Evolutionary conservation across 2,797 vertebrate species (phyloP), one percentile per base, ranked within the genome.

Genomic region (Natrix natrix): DNA sequence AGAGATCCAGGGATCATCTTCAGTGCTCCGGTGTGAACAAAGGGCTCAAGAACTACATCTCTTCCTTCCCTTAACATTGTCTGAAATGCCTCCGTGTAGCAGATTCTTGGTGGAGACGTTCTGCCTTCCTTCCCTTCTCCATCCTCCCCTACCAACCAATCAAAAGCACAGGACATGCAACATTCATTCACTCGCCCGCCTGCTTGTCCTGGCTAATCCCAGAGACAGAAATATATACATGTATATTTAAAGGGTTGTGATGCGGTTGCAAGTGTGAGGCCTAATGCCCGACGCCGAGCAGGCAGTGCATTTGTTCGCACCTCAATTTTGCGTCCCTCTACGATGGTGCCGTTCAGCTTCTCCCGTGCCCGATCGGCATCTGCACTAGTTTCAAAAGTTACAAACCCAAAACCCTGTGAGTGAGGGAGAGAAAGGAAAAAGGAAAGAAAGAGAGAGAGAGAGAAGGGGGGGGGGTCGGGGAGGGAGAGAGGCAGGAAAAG

Each of bases 261-360:
- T 92, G 93, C 87, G 52, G 4, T 54, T 83, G 93, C 11, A 78
- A 78, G 48, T 43, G 66, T 14, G 56, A 20, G 56, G 89, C 13
- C 43, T 32, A 8, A 93, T 92, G 61, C 92, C 37, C 94, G 10
- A 87, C 92, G 96, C 93, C 74, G 93, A 94, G 91, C 94, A 94
- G 95, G 95, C 96, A 96, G 91, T 86, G 96, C 96, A 96, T 96
- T 97, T 97, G 97, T 98, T 97, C 97, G 98, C 97, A 98, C 99
- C 99, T 99, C 99, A 97, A 99, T 99, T 98, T 99, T 99, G 98
- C 99, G 99, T 98, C 99, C 99, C 98, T 99, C 99, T 98, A 99
- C 99, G 98, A 99, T 99, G 98, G 99, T 99, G 98, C 99, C 99
- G 95, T 99, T 99, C 98, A 99, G 98, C 98, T 99, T 99, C 98